These are phyloP conservation scores for Crenuchus spilurus DNA, from an alignment of 2,797 vertebrate species.

Conservation along the genomic window DNA sequence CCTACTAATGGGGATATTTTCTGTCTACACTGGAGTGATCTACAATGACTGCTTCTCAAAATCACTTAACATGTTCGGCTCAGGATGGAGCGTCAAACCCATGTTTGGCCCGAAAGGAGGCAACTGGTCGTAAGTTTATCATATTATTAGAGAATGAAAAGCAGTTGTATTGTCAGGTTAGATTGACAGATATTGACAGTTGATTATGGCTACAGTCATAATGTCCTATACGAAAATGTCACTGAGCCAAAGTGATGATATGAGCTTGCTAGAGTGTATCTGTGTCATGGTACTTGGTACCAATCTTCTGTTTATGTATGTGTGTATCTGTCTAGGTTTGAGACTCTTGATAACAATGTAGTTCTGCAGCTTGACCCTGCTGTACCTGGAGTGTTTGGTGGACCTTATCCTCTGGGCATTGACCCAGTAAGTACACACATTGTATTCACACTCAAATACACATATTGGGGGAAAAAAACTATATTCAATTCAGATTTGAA, in stretches of 20 bases:
- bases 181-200: background rate
- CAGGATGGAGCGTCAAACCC: slow-evolving; percentile 92
- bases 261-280: background rate
- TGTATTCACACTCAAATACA: too few relatives aligned
- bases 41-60: slow-evolving; percentile 99
- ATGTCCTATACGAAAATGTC: background rate
- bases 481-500: too few relatives aligned
- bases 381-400: slow-evolving; percentile 88
- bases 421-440: slow-evolving; percentile 86
- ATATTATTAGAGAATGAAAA: background rate
- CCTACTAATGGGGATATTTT: slow-evolving; percentile 95
- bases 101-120: slow-evolving; percentile 83
- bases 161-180: background rate
- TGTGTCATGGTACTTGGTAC: background rate
- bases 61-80: slow-evolving; percentile 95
- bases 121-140: slow-evolving; percentile 89
- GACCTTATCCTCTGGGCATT: slow-evolving; percentile 95
- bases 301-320: background rate
- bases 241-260: background rate
- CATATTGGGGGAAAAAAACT: too few relatives aligned
- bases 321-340: slow-evolving; percentile 71
- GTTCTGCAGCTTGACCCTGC: slow-evolving; percentile 91
- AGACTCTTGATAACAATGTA: slow-evolving; percentile 78
- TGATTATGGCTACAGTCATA: background rate
- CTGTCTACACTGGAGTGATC: slow-evolving; percentile 93